Base-by-base conservation (phyloP, 2,797 vertebrate species). In the Acrossocheilus wenchowensis region DNA sequence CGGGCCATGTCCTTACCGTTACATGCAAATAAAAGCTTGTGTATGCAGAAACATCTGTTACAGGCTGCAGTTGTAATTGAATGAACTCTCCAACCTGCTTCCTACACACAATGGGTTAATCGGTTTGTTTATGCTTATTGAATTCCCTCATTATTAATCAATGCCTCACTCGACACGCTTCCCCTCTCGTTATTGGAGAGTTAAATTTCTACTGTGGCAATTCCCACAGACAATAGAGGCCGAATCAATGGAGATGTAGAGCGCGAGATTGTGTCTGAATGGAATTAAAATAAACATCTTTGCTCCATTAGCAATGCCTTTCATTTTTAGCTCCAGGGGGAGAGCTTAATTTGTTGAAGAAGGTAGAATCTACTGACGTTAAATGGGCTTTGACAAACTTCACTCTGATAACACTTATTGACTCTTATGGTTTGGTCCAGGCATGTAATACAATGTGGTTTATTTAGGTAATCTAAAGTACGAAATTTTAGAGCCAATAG, bases 201-300 rank as follows among this genome's bases (percentile, higher is more conserved):
- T 80, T 84, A 83, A 12, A 60, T 81, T 82, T 83, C 57, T 9
- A 36, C 36, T 10, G 30, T 86, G 64, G 78, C 23, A 66, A 82
- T 78, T 88, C 71, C 71, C 17, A 62, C 64, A 85, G 77, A 87
- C 86, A 87, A 75, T 78, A 68, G 82, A 66, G 86, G 82, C 87
- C 75, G 66, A 90, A 90, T 88, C 88, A 87, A 68, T 88, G 52
- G 79, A 88, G 85, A 89, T 87, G 88, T 66, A 62, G 43, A 86
- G 77, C 34, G 26, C 41, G 30, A 77, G 52, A 83, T 90, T 87
- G 57, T 83, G 81, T 89, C 87, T 86, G 79, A 85, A 85, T 78
- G 68, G 85, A 86, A 89, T 71, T 88, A 87, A 84, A 87, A 89
- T 81, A 86, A 90, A 86, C 82, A 87, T 86, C 69, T 88, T 78